Evolutionary conservation across 2,888 invertebrate species (phyloP).

Genomic region (Salpingus planirostris): DNA sequence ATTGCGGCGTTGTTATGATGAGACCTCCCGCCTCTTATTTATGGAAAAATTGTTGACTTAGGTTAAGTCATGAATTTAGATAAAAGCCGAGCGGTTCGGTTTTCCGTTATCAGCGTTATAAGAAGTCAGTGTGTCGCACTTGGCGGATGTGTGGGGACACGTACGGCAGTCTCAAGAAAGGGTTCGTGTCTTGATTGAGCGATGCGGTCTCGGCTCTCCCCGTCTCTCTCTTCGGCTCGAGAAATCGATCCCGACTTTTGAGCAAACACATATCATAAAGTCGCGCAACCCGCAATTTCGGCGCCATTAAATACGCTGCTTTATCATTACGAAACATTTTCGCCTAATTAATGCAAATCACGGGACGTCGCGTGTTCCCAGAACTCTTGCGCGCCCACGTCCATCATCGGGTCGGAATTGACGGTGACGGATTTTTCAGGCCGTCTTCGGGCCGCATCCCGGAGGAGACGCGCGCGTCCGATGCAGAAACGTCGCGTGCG

Average conservation of each 20-base stretch:
- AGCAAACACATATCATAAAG: not conserved
- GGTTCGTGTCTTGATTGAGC: slow-evolving; percentile 34
- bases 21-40: too few species aligned
- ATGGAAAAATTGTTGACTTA: slow-evolving; percentile 24
- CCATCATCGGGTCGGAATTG: too few species aligned
- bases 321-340: not conserved
- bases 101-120: slow-evolving; percentile 41
- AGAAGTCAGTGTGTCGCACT: slow-evolving; percentile 40
- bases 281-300: slow-evolving; percentile 9
- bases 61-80: slow-evolving; percentile 25
- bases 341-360: too few species aligned
- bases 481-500: not conserved
- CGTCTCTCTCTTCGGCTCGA: too few species aligned
- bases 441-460: too few species aligned
- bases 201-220: slow-evolving; percentile 21
- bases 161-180: slow-evolving; percentile 29
- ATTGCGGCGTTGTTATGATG: too few species aligned
- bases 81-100: slow-evolving; percentile 13
- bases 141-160: slow-evolving; percentile 37
- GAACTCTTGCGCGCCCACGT: too few species aligned
- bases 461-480: not conserved
- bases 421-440: too few species aligned
- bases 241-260: too few species aligned
- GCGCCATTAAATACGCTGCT: slow-evolving; percentile 5
- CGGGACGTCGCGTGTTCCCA: too few species aligned